phyloP scores from a whole-genome alignment of 2,888 invertebrate species.

The Lepidochrysops patricia region DNA sequence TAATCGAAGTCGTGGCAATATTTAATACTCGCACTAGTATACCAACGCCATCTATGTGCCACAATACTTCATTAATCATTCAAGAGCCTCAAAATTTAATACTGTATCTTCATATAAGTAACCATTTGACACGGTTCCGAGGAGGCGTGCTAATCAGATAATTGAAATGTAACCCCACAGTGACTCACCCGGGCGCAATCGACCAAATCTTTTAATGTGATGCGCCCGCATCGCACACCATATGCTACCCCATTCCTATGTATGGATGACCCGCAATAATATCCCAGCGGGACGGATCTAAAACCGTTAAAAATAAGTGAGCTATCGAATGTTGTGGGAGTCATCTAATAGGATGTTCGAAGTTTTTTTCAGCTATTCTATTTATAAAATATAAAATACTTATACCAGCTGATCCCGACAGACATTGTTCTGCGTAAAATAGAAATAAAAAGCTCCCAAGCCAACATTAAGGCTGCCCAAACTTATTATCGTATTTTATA shows the following conservation, averaged over 20 bases:
- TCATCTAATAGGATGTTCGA: neutral
- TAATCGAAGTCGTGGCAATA: no score
- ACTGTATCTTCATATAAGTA: no score
- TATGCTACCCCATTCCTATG: conserved; percentile 12
- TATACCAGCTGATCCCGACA: no score
- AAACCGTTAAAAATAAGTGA: neutral
- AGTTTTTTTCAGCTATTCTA: neutral
- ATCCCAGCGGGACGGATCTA: neutral
- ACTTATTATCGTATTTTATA: no score
- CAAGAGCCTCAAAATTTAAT: no score
- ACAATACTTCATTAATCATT: no score
- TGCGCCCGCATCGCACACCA: conserved; percentile 13
- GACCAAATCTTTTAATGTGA: conserved; percentile 18
- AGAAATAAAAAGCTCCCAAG: no score
- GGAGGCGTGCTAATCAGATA: neutral
- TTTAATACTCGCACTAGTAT: no score
- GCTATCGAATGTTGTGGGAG: neutral
- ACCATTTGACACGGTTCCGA: neutral
- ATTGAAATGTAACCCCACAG: conserved; percentile 11
- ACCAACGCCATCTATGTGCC: no score
- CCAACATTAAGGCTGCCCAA: no score
- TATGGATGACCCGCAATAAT: neutral
- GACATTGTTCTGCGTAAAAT: no score
- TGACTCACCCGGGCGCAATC: conserved; percentile 13
- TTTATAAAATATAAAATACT: no score